Conservation (phyloP, 1,140 invertebrate species). For the Notospermus geniculatus region DNA sequence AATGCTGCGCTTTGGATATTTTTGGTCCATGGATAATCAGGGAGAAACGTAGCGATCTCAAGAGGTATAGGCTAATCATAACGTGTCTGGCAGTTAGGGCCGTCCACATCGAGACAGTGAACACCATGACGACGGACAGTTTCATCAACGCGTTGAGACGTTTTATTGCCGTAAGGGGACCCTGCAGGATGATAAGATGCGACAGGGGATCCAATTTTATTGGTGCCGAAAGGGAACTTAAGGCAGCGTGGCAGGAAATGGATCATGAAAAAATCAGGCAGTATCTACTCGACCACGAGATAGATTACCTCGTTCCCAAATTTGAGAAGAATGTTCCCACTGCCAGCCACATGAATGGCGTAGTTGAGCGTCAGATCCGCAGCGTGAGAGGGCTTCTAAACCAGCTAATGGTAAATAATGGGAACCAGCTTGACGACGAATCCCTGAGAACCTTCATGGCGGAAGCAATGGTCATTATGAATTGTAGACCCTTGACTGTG, state of each 20-base stretch:
- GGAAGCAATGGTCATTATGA: slow-evolving; percentile 12
- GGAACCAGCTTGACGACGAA: not conserved
- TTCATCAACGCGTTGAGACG: slow-evolving; percentile 28
- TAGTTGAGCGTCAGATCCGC: slow-evolving; percentile 8
- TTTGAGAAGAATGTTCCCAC: slow-evolving; percentile 1
- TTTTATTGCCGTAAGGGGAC: slow-evolving; percentile 25
- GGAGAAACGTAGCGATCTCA: slow-evolving; percentile 24
- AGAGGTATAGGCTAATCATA: slow-evolving; percentile 29
- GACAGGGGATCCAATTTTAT: slow-evolving; percentile 25
- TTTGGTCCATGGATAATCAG: slow-evolving; percentile 31
- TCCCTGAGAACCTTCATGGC: slow-evolving; percentile 7
- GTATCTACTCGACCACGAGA: not conserved
- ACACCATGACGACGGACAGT: too few relatives aligned
- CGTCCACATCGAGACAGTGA: slow-evolving; percentile 29
- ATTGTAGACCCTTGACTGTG: not conserved
- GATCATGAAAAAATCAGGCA: not conserved
- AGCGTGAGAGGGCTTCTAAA: not conserved
- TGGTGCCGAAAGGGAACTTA: slow-evolving; percentile 21
- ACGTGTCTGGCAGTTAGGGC: slow-evolving; percentile 24
- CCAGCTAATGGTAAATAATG: not conserved
- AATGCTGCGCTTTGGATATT: slow-evolving; percentile 25
- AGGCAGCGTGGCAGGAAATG: not conserved
- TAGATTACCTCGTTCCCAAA: too few relatives aligned
- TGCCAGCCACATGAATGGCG: slow-evolving; percentile 6
- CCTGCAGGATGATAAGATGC: slow-evolving; percentile 22